Percentiles rank a stretch among this genome's conserved stretches.
Evolutionary conservation across 1,140 invertebrate genomes (phyloP).

Genomic region (Megalonaias nervosa): DNA sequence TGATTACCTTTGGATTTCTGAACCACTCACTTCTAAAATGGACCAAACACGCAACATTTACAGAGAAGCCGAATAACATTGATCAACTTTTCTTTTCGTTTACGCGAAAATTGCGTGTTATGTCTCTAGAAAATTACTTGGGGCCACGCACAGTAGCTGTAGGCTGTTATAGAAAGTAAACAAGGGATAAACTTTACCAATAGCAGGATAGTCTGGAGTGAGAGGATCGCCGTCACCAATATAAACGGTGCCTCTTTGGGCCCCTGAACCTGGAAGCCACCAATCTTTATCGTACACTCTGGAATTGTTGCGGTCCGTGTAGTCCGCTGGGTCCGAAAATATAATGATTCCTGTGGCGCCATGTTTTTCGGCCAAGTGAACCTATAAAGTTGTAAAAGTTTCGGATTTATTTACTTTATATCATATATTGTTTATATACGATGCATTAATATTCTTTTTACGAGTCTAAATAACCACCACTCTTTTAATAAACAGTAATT

Average conservation of each 20-base stretch:
- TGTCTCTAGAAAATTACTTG: too few species aligned
- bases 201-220: slow-evolving; percentile 64
- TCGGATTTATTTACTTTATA: neutral
- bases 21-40: too few species aligned
- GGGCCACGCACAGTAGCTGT: too few species aligned
- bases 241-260: slow-evolving; percentile 67
- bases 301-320: slow-evolving; percentile 49
- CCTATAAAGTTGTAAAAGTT: slow-evolving; percentile 39
- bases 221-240: slow-evolving; percentile 70
- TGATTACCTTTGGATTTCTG: too few species aligned
- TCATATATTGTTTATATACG: too few species aligned
- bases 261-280: slow-evolving; percentile 72
- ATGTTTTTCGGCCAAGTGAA: slow-evolving; percentile 61
- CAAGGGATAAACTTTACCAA: slow-evolving; percentile 26
- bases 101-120: too few species aligned
- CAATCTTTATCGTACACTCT: slow-evolving; percentile 71
- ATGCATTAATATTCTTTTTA: too few species aligned
- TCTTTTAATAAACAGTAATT: too few species aligned
- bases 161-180: neutral
- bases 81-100: too few species aligned
- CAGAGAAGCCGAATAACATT: too few species aligned
- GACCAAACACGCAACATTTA: too few species aligned
- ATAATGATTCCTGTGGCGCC: slow-evolving; percentile 71
- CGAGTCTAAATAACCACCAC: too few species aligned
- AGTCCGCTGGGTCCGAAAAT: slow-evolving; percentile 74